Evolutionary conservation across 30 jellyfish, hydroid and myxozoan genomes (phyloP).

Genomic region (Aurelia sp.): DNA sequence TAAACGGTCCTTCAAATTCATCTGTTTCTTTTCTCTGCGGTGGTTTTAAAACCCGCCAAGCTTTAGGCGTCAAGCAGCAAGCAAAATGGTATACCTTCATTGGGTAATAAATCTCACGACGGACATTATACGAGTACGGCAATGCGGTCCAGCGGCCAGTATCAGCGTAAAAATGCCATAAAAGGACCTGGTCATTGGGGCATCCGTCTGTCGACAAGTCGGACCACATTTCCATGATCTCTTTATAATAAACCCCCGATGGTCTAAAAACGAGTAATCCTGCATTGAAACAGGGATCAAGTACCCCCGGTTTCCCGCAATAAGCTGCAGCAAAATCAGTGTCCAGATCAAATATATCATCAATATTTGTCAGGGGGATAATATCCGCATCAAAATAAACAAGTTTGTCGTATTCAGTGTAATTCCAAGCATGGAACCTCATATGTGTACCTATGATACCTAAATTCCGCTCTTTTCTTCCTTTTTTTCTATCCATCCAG

Average conservation of each 20-base stretch:
- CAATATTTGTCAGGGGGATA: slow-evolving; percentile 84
- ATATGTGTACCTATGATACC: slow-evolving; percentile 98
- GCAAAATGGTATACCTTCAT: slow-evolving; percentile 98
- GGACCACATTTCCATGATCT: slow-evolving; percentile 95
- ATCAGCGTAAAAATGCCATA: slow-evolving; percentile 99
- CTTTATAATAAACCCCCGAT: slow-evolving; percentile 53
- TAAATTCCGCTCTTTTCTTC: slow-evolving; percentile 79
- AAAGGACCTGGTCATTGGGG: slow-evolving; percentile 95
- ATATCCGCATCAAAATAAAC: slow-evolving; percentile 94
- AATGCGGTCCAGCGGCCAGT: slow-evolving; percentile 86
- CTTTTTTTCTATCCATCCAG: slow-evolving; percentile 97
- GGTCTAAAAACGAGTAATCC: slow-evolving; percentile 91
- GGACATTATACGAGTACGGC: slow-evolving; percentile 96
- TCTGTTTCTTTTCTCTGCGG: slow-evolving; percentile 53
- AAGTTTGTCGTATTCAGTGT: slow-evolving; percentile 70
- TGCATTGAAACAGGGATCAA: slow-evolving; percentile 99
- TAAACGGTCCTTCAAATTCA: slow-evolving; percentile 81
- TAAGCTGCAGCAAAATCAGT: slow-evolving; percentile 94
- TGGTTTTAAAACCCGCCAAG: slow-evolving; percentile 84
- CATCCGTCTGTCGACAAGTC: slow-evolving; percentile 75
- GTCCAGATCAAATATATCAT: slow-evolving; percentile 88
- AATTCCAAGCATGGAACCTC: slow-evolving; percentile 99
- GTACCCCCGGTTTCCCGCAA: slow-evolving; percentile 95
- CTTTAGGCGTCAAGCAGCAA: slow-evolving; percentile 95
- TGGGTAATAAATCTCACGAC: slow-evolving; percentile 94